Base-by-base conservation (phyloP, 2,113 vertebrate genomes). In the Xenopus borealis region DNA sequence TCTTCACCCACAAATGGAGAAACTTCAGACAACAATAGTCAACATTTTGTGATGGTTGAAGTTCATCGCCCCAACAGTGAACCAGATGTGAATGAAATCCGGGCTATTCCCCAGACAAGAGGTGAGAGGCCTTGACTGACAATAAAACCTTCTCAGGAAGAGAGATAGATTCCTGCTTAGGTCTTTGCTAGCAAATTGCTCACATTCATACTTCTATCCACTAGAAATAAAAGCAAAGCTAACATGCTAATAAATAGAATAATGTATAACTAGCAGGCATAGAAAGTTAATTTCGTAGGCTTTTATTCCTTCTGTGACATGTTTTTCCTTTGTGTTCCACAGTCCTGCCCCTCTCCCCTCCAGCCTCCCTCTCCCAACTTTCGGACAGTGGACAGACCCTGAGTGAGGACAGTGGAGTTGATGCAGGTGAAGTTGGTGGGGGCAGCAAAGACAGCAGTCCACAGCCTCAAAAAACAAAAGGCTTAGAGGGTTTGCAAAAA, bases 371-470 rank as follows among this genome's bases (percentile, higher is more conserved):
- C 80, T 96, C 95, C 74, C 97, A 98, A 92, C 93, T 98, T 79
- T 95, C 96, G 0, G 96, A 98, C 89, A 95, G 94, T 0, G 96
- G 96, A 62, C 97, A 98, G 89, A 95, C 96, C 7, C 94, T 98
- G 77, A 99, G 97, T 0, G 97, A 98, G 84, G 97, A 99, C 94
- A 98, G 97, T 19, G 96, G 97, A 0, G 95, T 99, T 88, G 97
- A 99, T 74, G 93, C 96, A 8, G 92, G 94, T 0, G 97, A 99
- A 70, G 82, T 88, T 0, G 95, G 94, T 83, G 86, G 79, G 3
- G 82, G 90, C 40, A 84, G 89, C 88, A 93, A 93, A 66, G 93
- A 95, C 78, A 92, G 82, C 88, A 92, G 86, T 83, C 86, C 80
- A 0, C 86, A 83, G 11, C 79, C 89, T 55, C 83, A 87, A 85